Evolutionary conservation across 2,888 invertebrate genomes (phyloP).

Genomic region (Prenolepis imparis): DNA sequence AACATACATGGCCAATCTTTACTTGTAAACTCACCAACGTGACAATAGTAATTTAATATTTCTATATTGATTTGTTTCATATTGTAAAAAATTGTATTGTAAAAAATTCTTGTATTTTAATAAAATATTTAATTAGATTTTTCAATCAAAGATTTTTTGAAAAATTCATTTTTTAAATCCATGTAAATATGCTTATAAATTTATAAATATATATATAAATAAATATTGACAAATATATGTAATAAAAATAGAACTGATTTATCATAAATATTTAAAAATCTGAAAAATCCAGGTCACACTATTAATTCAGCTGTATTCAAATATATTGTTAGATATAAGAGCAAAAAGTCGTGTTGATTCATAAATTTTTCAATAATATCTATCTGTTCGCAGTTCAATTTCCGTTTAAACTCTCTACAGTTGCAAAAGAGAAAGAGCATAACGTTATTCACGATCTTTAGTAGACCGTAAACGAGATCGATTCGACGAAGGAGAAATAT

Average conservation of each 20-base stretch:
- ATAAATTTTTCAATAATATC: conserved; percentile 31
- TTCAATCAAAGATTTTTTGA: background rate
- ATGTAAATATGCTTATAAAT: background rate
- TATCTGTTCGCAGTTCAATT: background rate
- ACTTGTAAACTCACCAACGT: background rate
- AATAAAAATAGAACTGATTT: background rate
- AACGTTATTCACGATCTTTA: conserved; percentile 9
- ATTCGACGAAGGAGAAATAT: background rate
- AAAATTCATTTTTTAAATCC: background rate
- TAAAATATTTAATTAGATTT: background rate
- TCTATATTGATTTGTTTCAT: background rate
- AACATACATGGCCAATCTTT: background rate
- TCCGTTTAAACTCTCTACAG: conserved; percentile 12
- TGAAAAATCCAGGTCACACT: conserved; percentile 57
- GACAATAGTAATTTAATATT: background rate
- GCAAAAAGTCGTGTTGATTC: conserved; percentile 21
- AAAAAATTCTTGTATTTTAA: background rate
- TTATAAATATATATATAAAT: background rate
- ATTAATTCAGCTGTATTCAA: conserved; percentile 43
- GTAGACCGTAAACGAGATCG: conserved; percentile 17
- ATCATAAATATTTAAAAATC: conserved; percentile 1
- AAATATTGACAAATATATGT: background rate
- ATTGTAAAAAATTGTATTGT: background rate
- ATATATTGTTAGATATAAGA: conserved; percentile 49
- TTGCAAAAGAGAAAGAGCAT: background rate